Percentiles rank a stretch among this genome's conserved stretches.
Evolutionary conservation across 2,888 invertebrate species (phyloP).

Genomic region (Drosophila atripex): DNA sequence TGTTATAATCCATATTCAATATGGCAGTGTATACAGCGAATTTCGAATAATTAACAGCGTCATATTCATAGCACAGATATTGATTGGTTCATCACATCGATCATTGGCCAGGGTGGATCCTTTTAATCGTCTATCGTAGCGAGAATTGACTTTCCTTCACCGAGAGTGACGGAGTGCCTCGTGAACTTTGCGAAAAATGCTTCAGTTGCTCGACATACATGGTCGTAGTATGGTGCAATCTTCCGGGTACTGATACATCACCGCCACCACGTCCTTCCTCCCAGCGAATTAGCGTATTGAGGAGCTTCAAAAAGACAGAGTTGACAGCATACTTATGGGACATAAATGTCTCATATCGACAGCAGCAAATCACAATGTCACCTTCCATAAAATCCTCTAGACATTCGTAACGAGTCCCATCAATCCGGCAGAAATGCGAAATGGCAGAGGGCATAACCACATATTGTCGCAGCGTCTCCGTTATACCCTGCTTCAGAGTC

Average conservation of each 20-base stretch:
- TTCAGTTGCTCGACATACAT: not conserved
- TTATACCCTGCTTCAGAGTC: slow-evolving; percentile 18
- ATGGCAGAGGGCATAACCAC: slow-evolving; percentile 39
- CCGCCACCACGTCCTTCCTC: not conserved
- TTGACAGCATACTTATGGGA: slow-evolving; percentile 28
- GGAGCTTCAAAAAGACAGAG: slow-evolving; percentile 3
- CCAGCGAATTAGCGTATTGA: not conserved
- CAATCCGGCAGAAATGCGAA: slow-evolving; percentile 12
- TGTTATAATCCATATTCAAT: slow-evolving; percentile 1
- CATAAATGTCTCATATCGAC: slow-evolving; percentile 33
- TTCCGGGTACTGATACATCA: slow-evolving; percentile 14
- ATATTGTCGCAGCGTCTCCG: not conserved
- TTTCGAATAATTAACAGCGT: not conserved
- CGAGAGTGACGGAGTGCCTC: not conserved
- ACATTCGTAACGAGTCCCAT: slow-evolving; percentile 12
- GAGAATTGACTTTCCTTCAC: not conserved
- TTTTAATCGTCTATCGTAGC: not conserved
- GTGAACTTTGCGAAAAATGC: not conserved
- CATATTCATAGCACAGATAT: not conserved
- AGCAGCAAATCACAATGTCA: slow-evolving; percentile 44
- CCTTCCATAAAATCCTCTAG: slow-evolving; percentile 24
- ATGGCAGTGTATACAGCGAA: slow-evolving; percentile 1
- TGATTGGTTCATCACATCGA: not conserved
- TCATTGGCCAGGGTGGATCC: not conserved
- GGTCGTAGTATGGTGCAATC: slow-evolving; percentile 13